Base-by-base conservation (phyloP, 2,113 vertebrate genomes). In the Lepisosteus oculatus region DNA sequence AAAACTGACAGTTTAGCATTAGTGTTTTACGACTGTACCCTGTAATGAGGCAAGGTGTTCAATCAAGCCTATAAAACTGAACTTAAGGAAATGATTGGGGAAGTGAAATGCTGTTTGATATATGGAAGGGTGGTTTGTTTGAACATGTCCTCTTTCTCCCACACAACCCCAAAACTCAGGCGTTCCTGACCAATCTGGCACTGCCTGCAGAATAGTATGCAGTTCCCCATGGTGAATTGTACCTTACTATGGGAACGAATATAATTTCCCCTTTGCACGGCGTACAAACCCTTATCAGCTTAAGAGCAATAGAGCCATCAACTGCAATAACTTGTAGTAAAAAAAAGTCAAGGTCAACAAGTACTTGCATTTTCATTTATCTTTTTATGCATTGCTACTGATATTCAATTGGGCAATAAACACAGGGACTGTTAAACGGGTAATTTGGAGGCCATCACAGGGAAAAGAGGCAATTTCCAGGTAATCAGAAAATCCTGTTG, bases 241-340 rank as follows among this genome's bases (percentile, higher is more conserved):
- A 72, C 86, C 84, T 92, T 85, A 79, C 87, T 91, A 92, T 95
- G 94, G 92, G 95, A 97, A 96, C 85, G 90, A 89, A 90, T 71
- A 90, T 86, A 87, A 88, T 95, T 95, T 94, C 90, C 92, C 79
- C 89, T 93, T 91, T 93, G 91, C 88, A 87, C 84, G 85, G 83
- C 88, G 84, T 76, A 91, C 91, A 89, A 90, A 88, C 86, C 84
- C 91, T 95, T 92, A 95, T 95, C 91, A 92, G 90, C 78, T 80
- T 76, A 82, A 81, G 81, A 88, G 92, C 88, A 93, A 95, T 94
- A 95, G 92, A 92, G 89, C 79, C 88, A 95, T 94, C 84, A 88
- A 87, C 88, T 85, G 84, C 89, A 87, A 92, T 95, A 92, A 83
- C 87, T 89, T 80, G 85, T 85, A 79, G 83, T 65, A 13, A 81